Percentiles rank a stretch among this genome's conserved stretches.
Conservation (phyloP, 2,888 invertebrate species). For the Aromia moschata region DNA sequence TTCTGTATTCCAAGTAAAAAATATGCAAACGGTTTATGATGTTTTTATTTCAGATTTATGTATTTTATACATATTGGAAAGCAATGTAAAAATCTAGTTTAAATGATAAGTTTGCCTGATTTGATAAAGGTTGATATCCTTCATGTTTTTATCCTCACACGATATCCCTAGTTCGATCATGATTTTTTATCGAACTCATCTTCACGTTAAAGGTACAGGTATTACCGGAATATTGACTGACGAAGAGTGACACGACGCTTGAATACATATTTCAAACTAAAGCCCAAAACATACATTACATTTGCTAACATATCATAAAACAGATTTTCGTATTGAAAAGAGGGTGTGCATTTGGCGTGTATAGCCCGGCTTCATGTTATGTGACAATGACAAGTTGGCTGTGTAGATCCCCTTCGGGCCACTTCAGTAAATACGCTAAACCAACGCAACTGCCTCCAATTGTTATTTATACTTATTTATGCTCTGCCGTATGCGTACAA, state of each 20-base stretch:
- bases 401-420: constrained; percentile 43
- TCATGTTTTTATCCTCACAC: too few relatives aligned
- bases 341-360: constrained; percentile 43
- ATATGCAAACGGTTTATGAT: too few relatives aligned
- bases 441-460: constrained; percentile 43
- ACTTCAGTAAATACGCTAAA: constrained; percentile 46
- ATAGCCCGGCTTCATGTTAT: constrained; percentile 35
- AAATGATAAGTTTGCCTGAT: too few relatives aligned
- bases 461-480: constrained; percentile 49
- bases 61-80: too few relatives aligned
- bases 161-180: too few relatives aligned
- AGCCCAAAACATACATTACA: constrained; percentile 21
- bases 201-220: neutral
- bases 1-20: too few relatives aligned
- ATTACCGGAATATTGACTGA: constrained; percentile 5
- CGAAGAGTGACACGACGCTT: neutral
- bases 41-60: too few relatives aligned
- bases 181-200: too few relatives aligned
- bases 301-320: constrained; percentile 33
- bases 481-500: constrained; percentile 25
- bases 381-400: constrained; percentile 50
- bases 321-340: constrained; percentile 39
- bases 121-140: too few relatives aligned
- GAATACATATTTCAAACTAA: constrained; percentile 12
- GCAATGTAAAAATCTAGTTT: too few relatives aligned